phyloP scores from a whole-genome alignment of 64 coral and sea anemone species.

The Hydrozoanthus tunicans region DNA sequence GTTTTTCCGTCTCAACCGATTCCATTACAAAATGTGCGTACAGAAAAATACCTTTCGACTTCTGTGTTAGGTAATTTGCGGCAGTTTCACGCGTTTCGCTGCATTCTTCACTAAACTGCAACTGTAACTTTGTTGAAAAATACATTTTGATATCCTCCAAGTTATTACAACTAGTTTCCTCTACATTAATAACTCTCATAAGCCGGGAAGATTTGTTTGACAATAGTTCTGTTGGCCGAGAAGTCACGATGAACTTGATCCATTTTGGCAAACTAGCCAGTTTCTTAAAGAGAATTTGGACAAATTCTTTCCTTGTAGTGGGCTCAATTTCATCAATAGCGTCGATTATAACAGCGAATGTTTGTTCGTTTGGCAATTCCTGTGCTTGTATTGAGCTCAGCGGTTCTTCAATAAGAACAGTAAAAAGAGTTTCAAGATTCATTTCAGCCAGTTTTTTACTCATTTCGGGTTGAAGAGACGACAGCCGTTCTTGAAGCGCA shows the following conservation, averaged over 20 bases:
- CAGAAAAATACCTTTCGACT: background rate
- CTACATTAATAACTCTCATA: background rate
- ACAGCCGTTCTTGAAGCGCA: background rate
- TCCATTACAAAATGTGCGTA: background rate
- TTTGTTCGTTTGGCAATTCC: background rate
- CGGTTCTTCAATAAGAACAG: constrained; percentile 5
- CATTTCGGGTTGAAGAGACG: background rate
- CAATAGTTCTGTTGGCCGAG: constrained; percentile 8
- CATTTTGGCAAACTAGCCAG: background rate
- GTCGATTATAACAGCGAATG: background rate
- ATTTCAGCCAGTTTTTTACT: background rate
- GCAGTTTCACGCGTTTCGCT: background rate
- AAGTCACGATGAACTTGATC: background rate
- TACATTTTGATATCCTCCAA: background rate
- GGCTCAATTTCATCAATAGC: constrained; percentile 20
- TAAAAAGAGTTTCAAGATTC: background rate
- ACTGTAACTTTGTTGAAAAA: background rate
- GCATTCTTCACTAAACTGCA: background rate
- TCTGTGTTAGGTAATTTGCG: background rate
- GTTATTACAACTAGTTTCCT: background rate
- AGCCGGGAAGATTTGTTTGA: background rate
- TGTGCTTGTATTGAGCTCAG: background rate
- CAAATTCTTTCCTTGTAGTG: background rate
- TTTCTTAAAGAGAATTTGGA: background rate
- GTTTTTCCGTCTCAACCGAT: background rate